Evolutionary conservation across 2,888 invertebrate species (phyloP), one percentile per base, ranked within the genome.

Genomic region (Perithous albicinctus): DNA sequence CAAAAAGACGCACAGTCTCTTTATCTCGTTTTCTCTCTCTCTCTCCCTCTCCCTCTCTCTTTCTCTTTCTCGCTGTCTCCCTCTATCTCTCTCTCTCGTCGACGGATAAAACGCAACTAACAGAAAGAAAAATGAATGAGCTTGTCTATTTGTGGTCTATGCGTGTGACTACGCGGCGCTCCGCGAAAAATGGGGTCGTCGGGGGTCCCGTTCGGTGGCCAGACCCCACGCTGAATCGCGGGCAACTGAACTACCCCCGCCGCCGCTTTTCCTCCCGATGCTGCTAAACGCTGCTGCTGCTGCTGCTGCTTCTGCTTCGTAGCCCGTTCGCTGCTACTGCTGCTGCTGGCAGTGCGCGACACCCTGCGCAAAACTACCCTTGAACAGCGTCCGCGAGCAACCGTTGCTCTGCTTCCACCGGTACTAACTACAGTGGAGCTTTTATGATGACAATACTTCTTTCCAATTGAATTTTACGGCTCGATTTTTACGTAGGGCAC

Each of bases 181-280:
- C 43, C 61, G 69, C 76, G 66, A 59, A 72, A 63, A 72, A 51
- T 67, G 80, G 81, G 81, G 72, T 77, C 74, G 63, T 70, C 54
- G 78, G 82, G 83, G 78, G 74, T 79, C 83, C 85, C 86, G 86
- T 85, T 82, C 85, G 85, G 84, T 84, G 86, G 80, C 81, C 85
- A 86, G 87, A 88, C 84, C 90, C 89, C 89, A 88, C 90, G 91
- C 88, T 89, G 90, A 91, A 90, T 91, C 91, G 91, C 91, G 91
- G 90, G 87, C 91, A 90, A 91, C 91, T 91, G 90, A 91, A 86
- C 78, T 74, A 83, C 85, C 86, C 79, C 54, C 79, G 70, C 63
- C 74, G 80, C 72, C 80, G 67, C 82, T 74, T 61, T 80, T 73
- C 85, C 87, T 88, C 85, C 88, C 87, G 88, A 88, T 85, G 86